Base-by-base conservation (phyloP, 1,140 invertebrate genomes). In the Brachionus calyciflorus region DNA sequence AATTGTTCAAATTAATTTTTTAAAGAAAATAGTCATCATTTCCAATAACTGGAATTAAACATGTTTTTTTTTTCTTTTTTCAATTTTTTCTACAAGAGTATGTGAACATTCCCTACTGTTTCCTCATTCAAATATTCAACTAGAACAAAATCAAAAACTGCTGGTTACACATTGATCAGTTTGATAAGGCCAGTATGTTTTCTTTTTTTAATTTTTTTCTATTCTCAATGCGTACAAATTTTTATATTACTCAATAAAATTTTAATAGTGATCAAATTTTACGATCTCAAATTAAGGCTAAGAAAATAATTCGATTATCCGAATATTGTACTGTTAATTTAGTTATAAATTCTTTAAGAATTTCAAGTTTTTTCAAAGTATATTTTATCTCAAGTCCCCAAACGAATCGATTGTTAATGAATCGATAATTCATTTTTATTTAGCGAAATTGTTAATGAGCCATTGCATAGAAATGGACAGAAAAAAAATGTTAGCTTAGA, bases 11-110 rank as follows among this genome's bases (percentile, higher is more conserved):
- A n/a, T n/a, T n/a, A n/a, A n/a, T n/a, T n/a, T n/a, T n/a, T n/a
- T n/a, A n/a, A n/a, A 55, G 26, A 1, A 24, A 33, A 19, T 60
- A 37, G 55, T 60, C 55, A 40, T 60, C 30, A 5, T 60, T 10
- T 60, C 55, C 55, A 60, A 60, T 40, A 60, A 30, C 55, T 60
- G 55, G 55, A n/a, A n/a, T n/a, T n/a, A n/a, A n/a, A n/a, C n/a
- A n/a, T n/a, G n/a, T n/a, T n/a, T n/a, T n/a, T n/a, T n/a, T n/a
- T n/a, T n/a, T n/a, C n/a, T n/a, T n/a, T 37, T 37, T 37, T 37
- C 9, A 37, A 37, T 37, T 37, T 37, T 3, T 5, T 37, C 9
- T 37, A 60, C 28, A n/a, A 60, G 14, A n/a, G 28, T 1, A 60
- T 41, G 55, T 60, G 55, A 60, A 19, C 3, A 19, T 19, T 37